A percentile compares a stretch with the other conserved stretches of the same genome.
phyloP scores from a whole-genome alignment of 2,113 vertebrate species.

The Syrmaticus mikado region DNA sequence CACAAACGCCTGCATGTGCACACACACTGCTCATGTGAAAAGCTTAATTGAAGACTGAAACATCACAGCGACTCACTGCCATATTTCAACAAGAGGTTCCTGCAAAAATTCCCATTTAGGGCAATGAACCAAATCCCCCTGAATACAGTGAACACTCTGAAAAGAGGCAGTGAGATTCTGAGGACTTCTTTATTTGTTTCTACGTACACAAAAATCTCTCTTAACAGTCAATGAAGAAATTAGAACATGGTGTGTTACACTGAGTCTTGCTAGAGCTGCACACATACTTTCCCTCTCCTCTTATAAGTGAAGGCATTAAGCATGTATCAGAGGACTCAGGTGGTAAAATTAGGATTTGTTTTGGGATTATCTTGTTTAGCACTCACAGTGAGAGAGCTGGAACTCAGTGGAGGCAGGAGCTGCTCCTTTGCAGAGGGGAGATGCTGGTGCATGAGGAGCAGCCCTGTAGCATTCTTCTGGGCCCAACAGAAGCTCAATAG shows the following conservation, averaged over 20 bases:
- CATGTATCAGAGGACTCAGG: no score
- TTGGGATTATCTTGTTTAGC: background rate
- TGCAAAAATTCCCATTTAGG: background rate
- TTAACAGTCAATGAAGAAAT: background rate
- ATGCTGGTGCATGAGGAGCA: background rate
- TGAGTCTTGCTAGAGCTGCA: background rate
- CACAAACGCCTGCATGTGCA: background rate
- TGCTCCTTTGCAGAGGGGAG: background rate
- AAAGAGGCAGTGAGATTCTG: background rate
- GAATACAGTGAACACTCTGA: background rate
- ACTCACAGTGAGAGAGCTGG: background rate
- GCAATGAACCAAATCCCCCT: background rate
- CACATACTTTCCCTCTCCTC: background rate
- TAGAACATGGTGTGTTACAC: background rate
- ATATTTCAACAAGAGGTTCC: background rate
- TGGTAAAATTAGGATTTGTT: background rate
- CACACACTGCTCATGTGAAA: background rate
- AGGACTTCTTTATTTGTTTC: background rate
- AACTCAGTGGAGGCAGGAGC: background rate
- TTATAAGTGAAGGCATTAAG: background rate
- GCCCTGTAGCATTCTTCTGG: background rate
- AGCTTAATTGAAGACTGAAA: background rate
- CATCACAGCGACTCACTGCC: background rate
- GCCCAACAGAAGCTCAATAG: background rate
- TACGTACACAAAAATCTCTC: background rate